Percentiles rank a stretch among this genome's conserved stretches.
Evolutionary conservation across 2,888 invertebrate genomes (phyloP).

Genomic region (Hypercompe scribonia): DNA sequence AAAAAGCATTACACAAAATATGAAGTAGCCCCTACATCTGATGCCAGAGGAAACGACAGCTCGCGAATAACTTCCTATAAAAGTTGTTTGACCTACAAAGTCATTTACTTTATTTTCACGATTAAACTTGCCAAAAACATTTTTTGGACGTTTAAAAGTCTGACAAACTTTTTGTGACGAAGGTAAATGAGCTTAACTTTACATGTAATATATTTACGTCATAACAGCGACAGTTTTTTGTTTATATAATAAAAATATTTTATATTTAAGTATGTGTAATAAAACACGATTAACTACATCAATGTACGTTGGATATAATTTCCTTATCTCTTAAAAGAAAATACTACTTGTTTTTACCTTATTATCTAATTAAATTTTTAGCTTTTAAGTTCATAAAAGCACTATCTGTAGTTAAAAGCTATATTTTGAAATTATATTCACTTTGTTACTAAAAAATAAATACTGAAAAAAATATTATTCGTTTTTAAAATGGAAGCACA

Average conservation of each 20-base stretch:
- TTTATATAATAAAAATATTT: not conserved
- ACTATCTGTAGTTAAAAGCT: too few relatives aligned
- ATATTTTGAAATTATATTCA: too few relatives aligned
- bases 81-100: not conserved
- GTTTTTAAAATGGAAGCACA: too few relatives aligned
- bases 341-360: too few relatives aligned
- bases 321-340: too few relatives aligned
- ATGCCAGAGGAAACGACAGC: not conserved
- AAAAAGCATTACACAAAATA: not conserved
- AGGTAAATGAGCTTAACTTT: not conserved
- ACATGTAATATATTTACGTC: not conserved
- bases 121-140: not conserved
- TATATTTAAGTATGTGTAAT: not conserved
- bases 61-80: not conserved
- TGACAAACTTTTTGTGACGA: not conserved
- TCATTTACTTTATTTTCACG: not conserved
- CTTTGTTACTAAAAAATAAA: too few relatives aligned
- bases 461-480: too few relatives aligned
- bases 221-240: too few relatives aligned
- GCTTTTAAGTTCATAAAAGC: too few relatives aligned
- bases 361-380: too few relatives aligned
- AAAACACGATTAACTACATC: not conserved
- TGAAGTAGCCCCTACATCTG: not conserved
- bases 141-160: not conserved
- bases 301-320: not conserved